Conservation (phyloP, 2,888 invertebrate genomes). For the Leptogaster cylindrica region DNA sequence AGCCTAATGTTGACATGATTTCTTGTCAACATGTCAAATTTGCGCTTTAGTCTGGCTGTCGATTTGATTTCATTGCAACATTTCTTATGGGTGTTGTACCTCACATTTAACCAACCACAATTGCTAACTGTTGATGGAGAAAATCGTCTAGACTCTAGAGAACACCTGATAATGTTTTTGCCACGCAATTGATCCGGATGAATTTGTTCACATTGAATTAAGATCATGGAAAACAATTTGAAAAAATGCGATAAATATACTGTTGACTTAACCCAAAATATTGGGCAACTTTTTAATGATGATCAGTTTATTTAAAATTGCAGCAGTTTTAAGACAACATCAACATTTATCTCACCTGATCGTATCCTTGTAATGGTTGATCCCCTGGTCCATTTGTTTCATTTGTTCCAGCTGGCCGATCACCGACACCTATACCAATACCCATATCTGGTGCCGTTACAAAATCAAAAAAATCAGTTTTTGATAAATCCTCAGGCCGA, state of each 20-base stretch:
- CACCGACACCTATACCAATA: conserved; percentile 58
- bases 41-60: conserved; percentile 4
- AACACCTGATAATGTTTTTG: conserved; percentile 10
- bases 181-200: conserved; percentile 16
- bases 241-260: too few species aligned
- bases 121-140: too few species aligned
- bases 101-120: too few species aligned
- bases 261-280: too few species aligned
- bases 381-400: conserved; percentile 53
- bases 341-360: conserved; percentile 56
- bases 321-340: too few species aligned
- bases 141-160: too few species aligned
- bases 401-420: conserved; percentile 52
- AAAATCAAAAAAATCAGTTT: conserved; percentile 89
- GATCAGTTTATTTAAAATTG: too few species aligned
- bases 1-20: conserved; percentile 37
- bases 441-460: conserved; percentile 79
- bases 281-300: too few species aligned
- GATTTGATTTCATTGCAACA: background rate
- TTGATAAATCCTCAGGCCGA: conserved; percentile 80
- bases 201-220: conserved; percentile 15
- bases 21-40: conserved; percentile 35
- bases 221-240: too few species aligned
- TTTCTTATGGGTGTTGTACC: background rate
- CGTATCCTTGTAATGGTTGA: conserved; percentile 61